Evolutionary conservation across 2,797 vertebrate genomes (phyloP).

Genomic region (Sebastes taczanowskii): DNA sequence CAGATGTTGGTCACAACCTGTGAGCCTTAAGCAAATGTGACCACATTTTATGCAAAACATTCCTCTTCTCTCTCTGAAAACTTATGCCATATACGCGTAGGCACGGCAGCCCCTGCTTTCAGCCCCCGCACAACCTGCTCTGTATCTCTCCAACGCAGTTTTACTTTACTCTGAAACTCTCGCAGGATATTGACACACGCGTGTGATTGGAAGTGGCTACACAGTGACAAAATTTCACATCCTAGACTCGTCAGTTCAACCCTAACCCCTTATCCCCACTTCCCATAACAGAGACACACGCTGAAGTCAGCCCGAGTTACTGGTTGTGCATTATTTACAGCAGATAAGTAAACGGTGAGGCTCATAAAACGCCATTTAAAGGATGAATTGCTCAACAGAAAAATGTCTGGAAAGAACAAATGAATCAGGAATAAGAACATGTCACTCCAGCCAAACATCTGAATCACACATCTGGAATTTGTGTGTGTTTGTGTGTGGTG

Average conservation of each 20-base stretch:
- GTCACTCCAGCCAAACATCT: conserved; percentile 1
- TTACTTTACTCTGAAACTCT: conserved; percentile 27
- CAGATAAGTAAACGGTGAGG: background rate
- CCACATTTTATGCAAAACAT: conserved; percentile 44
- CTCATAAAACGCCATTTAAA: background rate
- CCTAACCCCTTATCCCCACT: background rate
- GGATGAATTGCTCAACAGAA: background rate
- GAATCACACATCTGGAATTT: conserved; percentile 50
- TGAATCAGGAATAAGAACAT: conserved; percentile 17
- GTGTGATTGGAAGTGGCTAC: conserved; percentile 40
- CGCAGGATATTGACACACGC: conserved; percentile 39
- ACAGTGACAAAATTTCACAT: background rate
- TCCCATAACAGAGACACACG: conserved; percentile 33
- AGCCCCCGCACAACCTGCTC: background rate
- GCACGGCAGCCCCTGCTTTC: background rate
- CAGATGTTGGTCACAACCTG: conserved; percentile 62
- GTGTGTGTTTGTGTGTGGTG: background rate
- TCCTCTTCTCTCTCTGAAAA: conserved; percentile 16
- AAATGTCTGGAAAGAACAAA: conserved; percentile 21
- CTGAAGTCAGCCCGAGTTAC: background rate
- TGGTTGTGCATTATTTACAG: background rate
- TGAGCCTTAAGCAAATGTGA: conserved; percentile 44
- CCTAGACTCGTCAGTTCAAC: background rate
- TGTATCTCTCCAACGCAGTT: background rate
- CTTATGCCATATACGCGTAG: background rate